Base-by-base conservation (phyloP, 2,888 invertebrate genomes). In the Barypeithes pellucidus region DNA sequence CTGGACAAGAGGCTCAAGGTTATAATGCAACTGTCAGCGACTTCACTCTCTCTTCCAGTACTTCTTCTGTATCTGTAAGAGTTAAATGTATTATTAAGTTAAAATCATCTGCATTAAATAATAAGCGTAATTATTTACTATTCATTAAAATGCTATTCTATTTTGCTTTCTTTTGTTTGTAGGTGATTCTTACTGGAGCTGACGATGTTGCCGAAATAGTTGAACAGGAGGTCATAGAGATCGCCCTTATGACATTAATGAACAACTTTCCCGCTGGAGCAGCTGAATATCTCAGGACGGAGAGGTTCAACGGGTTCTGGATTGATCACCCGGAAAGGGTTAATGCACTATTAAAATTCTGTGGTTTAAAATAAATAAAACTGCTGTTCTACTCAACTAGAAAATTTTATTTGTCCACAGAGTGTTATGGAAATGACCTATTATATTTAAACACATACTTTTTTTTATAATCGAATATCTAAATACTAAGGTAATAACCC, bases 291-390 rank as follows among this genome's bases (percentile, higher is more conserved):
- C 24, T 67, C n/a, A 67, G 45, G 18, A 20, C 8, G 3, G 12
- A 67, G 4, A 8, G 67, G 1, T 67, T 67, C 45, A 67, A 67
- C 33, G 67, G n/a, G 1, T 59, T 43, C 29, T 67, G 67, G 67
- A 3, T 57, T 2, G 47, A 14, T 2, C 41, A 59, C 24, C 43
- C 67, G 0, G 59, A 67, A 14, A 59, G 22, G 29, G 24, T 67
- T 12, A 16, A 45, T 14, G n/a, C 57, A 3, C 18, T 67, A 18
- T 29, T 57, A 3, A 22, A 54, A 8, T 43, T 22, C 16, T 67
- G 67, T 20, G 52, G 43, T 45, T 45, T 45, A 16, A 8, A 16
- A 45, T 45, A 45, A 29, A 29, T 29, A 29, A 29, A n/a, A n/a
- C n/a, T n/a, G n/a, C n/a, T n/a, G n/a, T n/a, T n/a, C n/a, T n/a